These are phyloP conservation scores for Arbacia lixula DNA, from an alignment of 53 echinoderm and acorn worm species.

Conservation along the genomic window DNA sequence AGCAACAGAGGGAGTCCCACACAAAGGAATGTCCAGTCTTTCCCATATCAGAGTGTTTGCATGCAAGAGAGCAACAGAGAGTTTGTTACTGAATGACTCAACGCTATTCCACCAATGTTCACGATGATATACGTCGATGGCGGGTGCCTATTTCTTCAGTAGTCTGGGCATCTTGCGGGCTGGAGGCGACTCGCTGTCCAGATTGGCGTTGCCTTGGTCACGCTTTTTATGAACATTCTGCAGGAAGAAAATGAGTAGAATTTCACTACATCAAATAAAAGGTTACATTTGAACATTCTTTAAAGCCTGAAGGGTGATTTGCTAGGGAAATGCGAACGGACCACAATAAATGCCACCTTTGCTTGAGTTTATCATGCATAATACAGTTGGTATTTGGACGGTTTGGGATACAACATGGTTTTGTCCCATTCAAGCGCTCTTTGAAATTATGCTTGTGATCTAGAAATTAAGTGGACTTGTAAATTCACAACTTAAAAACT, in stretches of 20 bases:
- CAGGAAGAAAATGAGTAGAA: not conserved
- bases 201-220: constrained; percentile 86
- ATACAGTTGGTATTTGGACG: too few relatives aligned
- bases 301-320: too few relatives aligned
- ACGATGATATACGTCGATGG: not conserved
- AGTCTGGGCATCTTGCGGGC: constrained; percentile 92
- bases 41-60: constrained; percentile 7
- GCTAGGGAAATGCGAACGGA: too few relatives aligned
- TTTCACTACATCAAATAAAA: not conserved
- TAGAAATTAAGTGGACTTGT: too few relatives aligned
- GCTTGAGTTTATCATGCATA: too few relatives aligned
- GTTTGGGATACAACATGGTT: too few relatives aligned
- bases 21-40: constrained; percentile 7
- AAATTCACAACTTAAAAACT: too few relatives aligned
- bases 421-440: too few relatives aligned
- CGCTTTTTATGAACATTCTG: constrained; percentile 99
- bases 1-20: not conserved
- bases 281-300: not conserved
- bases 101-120: not conserved
- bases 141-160: constrained; percentile 56
- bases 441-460: too few relatives aligned
- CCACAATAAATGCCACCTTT: too few relatives aligned
- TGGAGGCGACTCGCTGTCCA: constrained; percentile 81
- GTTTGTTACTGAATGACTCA: too few relatives aligned
- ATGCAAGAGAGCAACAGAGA: constrained; percentile 25